Conservation (phyloP, 2,797 vertebrate genomes). For the Crocidura indochinensis region DNA sequence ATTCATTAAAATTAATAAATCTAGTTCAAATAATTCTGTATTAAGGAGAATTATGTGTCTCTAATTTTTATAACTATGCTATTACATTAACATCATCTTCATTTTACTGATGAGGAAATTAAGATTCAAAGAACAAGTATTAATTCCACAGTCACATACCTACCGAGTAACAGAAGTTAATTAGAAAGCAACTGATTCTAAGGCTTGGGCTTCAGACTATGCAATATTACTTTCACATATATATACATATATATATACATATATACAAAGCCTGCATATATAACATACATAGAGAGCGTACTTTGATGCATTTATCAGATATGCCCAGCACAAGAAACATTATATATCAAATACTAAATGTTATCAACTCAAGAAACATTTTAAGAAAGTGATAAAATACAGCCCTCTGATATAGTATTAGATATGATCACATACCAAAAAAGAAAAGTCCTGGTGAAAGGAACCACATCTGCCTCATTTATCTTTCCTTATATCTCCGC, state of each 20-base stretch:
- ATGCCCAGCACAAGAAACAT: neutral
- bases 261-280: neutral
- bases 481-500: neutral
- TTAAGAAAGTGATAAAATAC: neutral
- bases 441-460: neutral
- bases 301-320: neutral
- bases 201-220: neutral
- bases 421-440: no score
- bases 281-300: neutral
- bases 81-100: neutral
- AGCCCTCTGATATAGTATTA: no score
- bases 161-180: slow-evolving; percentile 16
- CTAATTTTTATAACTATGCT: neutral
- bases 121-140: neutral
- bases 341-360: no score
- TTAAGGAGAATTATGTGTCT: neutral
- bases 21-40: slow-evolving; percentile 31
- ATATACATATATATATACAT: neutral
- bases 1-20: slow-evolving; percentile 56
- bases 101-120: slow-evolving; percentile 1
- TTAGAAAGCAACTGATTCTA: neutral
- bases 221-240: neutral
- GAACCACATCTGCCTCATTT: neutral
- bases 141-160: slow-evolving; percentile 8
- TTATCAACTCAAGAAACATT: neutral